Evolutionary conservation across 2,113 vertebrate species (phyloP), one percentile per base, ranked within the genome.

Genomic region (Climacteris rufus): DNA sequence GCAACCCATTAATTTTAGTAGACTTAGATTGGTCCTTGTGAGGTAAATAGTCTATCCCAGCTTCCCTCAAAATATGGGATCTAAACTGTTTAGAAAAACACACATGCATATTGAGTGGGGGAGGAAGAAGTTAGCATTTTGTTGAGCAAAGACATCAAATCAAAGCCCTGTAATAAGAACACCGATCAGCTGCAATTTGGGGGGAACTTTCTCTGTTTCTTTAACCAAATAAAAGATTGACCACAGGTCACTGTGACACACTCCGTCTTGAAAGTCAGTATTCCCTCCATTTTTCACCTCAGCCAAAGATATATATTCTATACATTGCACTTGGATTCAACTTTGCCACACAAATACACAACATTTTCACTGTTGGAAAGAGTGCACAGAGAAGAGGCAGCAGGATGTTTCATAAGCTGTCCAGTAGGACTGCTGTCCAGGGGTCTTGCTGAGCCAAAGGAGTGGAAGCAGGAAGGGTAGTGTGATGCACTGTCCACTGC

Each of bases 1-100:
- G 25, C 44, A 83, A 64, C 68, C 30, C 30, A 45, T 78, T 92
- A 74, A 86, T 88, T 96, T 96, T 49, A 42, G 8, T 53, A 66
- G 30, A 13, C 30, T 74, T 74, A 56, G 27, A 64, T 28, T 72
- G 47, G 27, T 52, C 64, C 39, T 74, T 74, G 9, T 77, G 63
- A 83, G 50, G 68, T 69, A 79, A 77, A 72, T 74, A 52, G 64
- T 19, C 42, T 71, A 44, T 81, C 57, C 37, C 72, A 87, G 3
- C 37, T 84, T 91, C 27, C 69, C 71, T 87, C 61, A 74, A 87
- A 92, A 68, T 53, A n/a, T 10, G 30, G n/a, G 37, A 18, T 60
- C 16, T 83, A 14, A 76, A 70, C 35, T 84, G 35, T 15, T 76
- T 85, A 72, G 94, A 57, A 91, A 83, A 89, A 82, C 25, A 61